Conservation (phyloP, 2,797 vertebrate genomes). For the Acomys russatus region DNA sequence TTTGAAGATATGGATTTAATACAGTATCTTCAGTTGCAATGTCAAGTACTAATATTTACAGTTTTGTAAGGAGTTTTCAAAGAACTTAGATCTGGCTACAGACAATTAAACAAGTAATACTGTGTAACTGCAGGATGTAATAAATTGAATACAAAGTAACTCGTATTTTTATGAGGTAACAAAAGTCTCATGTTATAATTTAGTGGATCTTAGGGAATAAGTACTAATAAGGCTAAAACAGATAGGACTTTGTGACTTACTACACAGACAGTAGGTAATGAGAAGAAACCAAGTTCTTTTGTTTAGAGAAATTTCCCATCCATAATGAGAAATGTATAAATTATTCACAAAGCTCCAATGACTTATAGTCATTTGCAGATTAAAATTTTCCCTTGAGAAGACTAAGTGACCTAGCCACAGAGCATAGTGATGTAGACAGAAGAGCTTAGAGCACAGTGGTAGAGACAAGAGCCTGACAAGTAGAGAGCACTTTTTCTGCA, state of each 20-base stretch:
- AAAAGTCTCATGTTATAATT: slow-evolving; percentile 36
- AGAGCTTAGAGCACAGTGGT: no score
- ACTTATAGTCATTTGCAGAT: neutral
- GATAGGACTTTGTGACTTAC: neutral
- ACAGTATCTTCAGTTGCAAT: neutral
- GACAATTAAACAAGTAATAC: neutral
- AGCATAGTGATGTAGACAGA: neutral
- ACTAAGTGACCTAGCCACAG: neutral
- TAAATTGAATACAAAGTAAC: neutral
- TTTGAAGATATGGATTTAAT: slow-evolving; percentile 28
- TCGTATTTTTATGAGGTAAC: slow-evolving; percentile 33
- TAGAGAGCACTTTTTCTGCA: neutral
- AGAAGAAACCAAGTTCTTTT: neutral
- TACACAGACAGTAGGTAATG: neutral
- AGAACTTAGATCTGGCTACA: slow-evolving; percentile 29
- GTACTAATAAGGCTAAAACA: neutral
- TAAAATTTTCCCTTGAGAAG: neutral
- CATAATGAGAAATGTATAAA: neutral
- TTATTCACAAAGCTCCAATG: neutral
- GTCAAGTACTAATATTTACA: slow-evolving; percentile 24
- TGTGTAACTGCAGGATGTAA: neutral
- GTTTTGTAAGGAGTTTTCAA: neutral
- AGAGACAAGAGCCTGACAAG: neutral
- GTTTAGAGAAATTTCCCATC: neutral
- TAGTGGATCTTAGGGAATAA: neutral